Percentiles rank a stretch among this genome's conserved stretches.
phyloP scores from a whole-genome alignment of 2,888 invertebrate genomes.

The Criorhina ranunculi region DNA sequence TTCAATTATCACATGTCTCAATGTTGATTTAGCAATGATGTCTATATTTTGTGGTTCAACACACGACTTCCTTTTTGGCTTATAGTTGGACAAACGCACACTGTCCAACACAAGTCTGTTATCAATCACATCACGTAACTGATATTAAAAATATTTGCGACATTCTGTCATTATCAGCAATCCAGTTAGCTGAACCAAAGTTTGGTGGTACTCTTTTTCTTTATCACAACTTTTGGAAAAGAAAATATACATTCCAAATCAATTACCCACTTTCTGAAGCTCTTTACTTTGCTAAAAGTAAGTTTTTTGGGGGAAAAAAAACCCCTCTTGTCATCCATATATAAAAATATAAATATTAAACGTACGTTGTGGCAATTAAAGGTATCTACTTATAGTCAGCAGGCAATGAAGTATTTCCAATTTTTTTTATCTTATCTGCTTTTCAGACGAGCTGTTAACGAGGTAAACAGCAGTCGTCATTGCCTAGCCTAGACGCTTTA shows the following conservation, averaged over 20 bases:
- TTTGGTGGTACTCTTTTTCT: constrained; percentile 14
- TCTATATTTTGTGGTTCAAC: constrained; percentile 42
- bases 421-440: constrained; percentile 69
- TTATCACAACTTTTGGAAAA: constrained; percentile 10
- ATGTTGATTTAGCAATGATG: constrained; percentile 52
- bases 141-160: constrained; percentile 65
- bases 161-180: constrained; percentile 55
- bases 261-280: background rate
- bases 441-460: constrained; percentile 36
- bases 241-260: constrained; percentile 5
- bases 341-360: constrained; percentile 1
- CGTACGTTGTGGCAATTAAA: constrained; percentile 23
- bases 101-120: constrained; percentile 34
- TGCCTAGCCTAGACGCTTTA: constrained; percentile 24
- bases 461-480: constrained; percentile 46
- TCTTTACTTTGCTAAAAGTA: background rate
- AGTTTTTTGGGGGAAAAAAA: background rate
- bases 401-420: constrained; percentile 50
- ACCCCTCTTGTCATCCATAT: background rate
- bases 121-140: constrained; percentile 65
- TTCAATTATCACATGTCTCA: constrained; percentile 57
- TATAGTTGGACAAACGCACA: constrained; percentile 13
- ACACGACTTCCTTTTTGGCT: constrained; percentile 26
- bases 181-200: constrained; percentile 26
- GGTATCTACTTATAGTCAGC: constrained; percentile 24